Conservation (phyloP, 2,797 vertebrate genomes). For the Cryptoblepharus egeriae region DNA sequence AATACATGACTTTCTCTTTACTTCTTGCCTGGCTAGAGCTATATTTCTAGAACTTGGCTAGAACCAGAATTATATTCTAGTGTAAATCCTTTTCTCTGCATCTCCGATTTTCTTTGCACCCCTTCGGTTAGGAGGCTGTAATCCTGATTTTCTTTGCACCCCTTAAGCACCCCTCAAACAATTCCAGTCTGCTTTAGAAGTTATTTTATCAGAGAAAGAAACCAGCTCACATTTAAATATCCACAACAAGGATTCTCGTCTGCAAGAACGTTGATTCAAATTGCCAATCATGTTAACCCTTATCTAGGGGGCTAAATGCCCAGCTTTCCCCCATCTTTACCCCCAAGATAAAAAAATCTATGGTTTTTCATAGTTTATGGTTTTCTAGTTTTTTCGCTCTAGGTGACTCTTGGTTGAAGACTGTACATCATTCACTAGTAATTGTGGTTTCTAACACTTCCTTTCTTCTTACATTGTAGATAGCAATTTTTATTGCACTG, state of each 20-base stretch:
- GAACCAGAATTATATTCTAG: background rate
- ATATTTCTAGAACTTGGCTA: too few relatives aligned
- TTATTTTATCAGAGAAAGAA: background rate
- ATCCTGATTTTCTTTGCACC: background rate
- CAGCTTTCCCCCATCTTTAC: background rate
- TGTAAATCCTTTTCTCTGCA: background rate
- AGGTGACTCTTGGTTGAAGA: accelerated
- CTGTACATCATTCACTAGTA: background rate
- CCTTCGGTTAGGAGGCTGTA: too few relatives aligned
- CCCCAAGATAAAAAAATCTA: too few relatives aligned
- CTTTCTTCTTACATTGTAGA: background rate
- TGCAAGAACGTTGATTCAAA: background rate
- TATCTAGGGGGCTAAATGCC: background rate
- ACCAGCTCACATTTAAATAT: background rate
- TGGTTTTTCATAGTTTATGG: too few relatives aligned
- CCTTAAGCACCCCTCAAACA: too few relatives aligned
- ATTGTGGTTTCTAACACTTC: background rate
- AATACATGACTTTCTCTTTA: background rate
- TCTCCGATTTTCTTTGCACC: background rate
- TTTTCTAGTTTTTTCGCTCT: background rate
- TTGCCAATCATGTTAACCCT: background rate
- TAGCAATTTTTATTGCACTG: too few relatives aligned
- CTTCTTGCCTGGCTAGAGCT: background rate
- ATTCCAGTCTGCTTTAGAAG: background rate
- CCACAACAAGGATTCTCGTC: background rate